These are phyloP conservation scores for Aleadryas rufinucha DNA, from an alignment of 2,113 vertebrate genomes.

Conservation along the genomic window DNA sequence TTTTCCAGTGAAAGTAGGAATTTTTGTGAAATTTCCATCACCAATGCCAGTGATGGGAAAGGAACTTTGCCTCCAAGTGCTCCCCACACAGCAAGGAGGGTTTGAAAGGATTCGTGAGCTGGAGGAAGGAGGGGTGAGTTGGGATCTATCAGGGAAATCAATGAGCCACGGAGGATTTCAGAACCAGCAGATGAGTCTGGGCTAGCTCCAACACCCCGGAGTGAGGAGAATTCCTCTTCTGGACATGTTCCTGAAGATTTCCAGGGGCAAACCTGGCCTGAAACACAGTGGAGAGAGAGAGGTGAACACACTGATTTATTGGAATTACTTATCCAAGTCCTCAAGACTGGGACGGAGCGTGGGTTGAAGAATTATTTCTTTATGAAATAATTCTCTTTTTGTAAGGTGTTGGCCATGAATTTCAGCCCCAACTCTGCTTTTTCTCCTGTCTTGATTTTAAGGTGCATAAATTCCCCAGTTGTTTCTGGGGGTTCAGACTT, in stretches of 20 bases:
- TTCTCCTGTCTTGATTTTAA: not conserved
- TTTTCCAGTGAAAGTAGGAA: not conserved
- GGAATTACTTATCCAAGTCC: not conserved
- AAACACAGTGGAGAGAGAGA: not conserved
- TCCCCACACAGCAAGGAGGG: not conserved
- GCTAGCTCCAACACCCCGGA: not conserved
- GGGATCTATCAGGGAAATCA: not conserved
- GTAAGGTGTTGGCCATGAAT: not conserved
- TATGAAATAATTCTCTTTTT: not conserved
- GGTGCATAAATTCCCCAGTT: not conserved
- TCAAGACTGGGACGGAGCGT: accelerated
- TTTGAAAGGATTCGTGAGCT: not conserved
- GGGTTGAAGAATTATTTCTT: not conserved
- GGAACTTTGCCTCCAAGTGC: not conserved
- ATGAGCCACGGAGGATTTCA: not conserved
- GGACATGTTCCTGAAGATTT: not conserved
- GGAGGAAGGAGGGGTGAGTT: not conserved
- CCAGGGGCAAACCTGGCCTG: not conserved
- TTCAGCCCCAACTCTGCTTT: not conserved
- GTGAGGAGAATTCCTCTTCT: not conserved
- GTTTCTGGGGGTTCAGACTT: not conserved
- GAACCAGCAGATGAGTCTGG: not conserved
- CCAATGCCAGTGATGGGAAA: not conserved
- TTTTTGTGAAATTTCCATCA: not conserved
- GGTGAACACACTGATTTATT: not conserved